These are phyloP conservation scores for Acropternis orthonyx DNA, from an alignment of 2,797 vertebrate genomes.

Conservation along the genomic window DNA sequence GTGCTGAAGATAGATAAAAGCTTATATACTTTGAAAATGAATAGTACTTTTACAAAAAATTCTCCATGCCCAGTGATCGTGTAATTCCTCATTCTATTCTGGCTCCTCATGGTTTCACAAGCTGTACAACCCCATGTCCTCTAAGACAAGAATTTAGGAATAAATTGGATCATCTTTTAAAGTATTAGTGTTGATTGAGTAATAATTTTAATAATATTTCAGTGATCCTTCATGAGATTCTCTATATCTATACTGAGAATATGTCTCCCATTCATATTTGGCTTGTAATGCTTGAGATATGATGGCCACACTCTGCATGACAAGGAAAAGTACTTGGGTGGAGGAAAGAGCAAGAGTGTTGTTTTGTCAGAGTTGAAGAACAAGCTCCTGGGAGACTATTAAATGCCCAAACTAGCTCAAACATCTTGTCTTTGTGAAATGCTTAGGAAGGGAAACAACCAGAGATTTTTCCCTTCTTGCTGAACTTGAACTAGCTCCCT, in stretches of 20 bases:
- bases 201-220: neutral
- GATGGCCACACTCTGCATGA: neutral
- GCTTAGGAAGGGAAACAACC: accelerated
- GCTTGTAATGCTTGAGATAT: neutral
- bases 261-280: neutral
- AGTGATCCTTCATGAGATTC: neutral
- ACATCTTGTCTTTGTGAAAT: neutral
- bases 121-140: neutral
- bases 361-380: neutral
- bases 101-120: neutral
- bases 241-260: neutral
- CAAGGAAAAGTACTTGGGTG: neutral
- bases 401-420: neutral
- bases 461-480: neutral
- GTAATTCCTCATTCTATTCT: neutral
- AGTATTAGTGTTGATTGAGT: neutral
- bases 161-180: neutral
- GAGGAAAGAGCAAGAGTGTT: neutral
- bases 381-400: neutral
- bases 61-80: neutral
- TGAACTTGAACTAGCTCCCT: neutral
- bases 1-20: neutral
- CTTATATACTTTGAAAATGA: neutral
- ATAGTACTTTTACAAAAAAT: neutral
- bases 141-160: neutral